A percentile compares a stretch with the other conserved stretches of the same genome.
These are phyloP conservation scores for Oreochromis tanganicae DNA, from an alignment of 2,113 vertebrate genomes.

Conservation along the genomic window DNA sequence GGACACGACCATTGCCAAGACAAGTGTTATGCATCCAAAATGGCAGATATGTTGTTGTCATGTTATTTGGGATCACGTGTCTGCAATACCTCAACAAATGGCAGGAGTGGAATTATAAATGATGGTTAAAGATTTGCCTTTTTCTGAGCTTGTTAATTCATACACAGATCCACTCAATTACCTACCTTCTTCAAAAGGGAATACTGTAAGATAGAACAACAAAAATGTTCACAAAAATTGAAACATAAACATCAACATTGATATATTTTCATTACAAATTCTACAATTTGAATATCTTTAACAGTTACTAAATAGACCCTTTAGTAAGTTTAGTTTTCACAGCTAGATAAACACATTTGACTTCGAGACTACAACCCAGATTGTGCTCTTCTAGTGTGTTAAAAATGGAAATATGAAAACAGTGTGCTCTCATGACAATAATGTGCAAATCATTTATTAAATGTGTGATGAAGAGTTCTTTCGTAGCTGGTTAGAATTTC, in stretches of 20 bases:
- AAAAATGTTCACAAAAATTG: neutral
- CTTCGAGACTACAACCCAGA: neutral
- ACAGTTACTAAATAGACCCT: neutral
- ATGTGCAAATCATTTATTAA: neutral
- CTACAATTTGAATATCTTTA: neutral
- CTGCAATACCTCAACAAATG: neutral
- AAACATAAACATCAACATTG: neutral
- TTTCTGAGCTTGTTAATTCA: neutral
- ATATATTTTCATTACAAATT: neutral
- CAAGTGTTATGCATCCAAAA: neutral
- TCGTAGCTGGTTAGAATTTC: neutral
- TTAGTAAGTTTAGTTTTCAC: neutral
- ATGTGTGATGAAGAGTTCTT: neutral
- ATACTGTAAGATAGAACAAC: neutral
- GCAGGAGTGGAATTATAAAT: neutral
- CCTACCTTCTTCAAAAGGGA: neutral
- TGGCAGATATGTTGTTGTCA: neutral
- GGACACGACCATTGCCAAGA: neutral
- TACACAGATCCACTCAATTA: neutral
- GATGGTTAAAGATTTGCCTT: neutral
- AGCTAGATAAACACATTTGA: neutral
- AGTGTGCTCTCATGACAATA: neutral
- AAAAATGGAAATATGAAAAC: neutral
- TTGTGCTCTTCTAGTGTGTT: neutral
- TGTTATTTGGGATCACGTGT: neutral